Base-by-base conservation (phyloP, 2,888 invertebrate genomes). In the Hoplodrina ambigua region DNA sequence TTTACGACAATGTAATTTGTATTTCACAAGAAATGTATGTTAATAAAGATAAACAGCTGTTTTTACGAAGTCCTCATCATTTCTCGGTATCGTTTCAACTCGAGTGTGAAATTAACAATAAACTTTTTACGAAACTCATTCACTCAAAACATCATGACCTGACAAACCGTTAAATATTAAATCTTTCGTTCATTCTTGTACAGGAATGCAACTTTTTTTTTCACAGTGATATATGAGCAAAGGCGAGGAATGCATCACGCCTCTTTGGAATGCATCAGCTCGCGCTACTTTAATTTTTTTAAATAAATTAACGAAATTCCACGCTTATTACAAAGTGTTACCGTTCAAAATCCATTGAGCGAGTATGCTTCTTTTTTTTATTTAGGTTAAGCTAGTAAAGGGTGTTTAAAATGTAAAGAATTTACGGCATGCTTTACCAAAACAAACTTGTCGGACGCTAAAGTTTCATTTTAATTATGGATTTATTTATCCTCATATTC, bases 191-290 rank as follows among this genome's bases (percentile, higher is more conserved):
- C 73, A 60, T 78, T 79, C 75, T 54, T 72, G 64, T 76, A 70
- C 74, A 75, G 83, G 85, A 86, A 88, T 87, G 82, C 72, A 53
- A 74, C 70, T 82, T 85, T 86, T 84, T n/a, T 80, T 79, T 82
- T 78, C 56, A 61, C 62, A 64, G 73, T 78, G 82, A 85, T 84
- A 52, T 82, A 83, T 78, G 78, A 58, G 61, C 66, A 49, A 71
- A 61, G 69, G 65, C 37, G 54, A 61, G 79, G 83, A 83, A 84
- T 80, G 77, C 72, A 80, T 75, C 75, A 76, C 65, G 81, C 72
- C 84, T 72, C 76, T 56, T 71, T 59, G 84, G 84, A 83, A 84
- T 85, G 84, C 79, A 78, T 70, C 64, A 78, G 20, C 58, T 49
- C 60, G 69, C 19, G 76, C 78, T 73, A 63, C 73, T 77, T 77